Evolutionary conservation across 2,797 vertebrate genomes (phyloP), one percentile per base, ranked within the genome.

Genomic region (Pipistrellus pipistrellus): DNA sequence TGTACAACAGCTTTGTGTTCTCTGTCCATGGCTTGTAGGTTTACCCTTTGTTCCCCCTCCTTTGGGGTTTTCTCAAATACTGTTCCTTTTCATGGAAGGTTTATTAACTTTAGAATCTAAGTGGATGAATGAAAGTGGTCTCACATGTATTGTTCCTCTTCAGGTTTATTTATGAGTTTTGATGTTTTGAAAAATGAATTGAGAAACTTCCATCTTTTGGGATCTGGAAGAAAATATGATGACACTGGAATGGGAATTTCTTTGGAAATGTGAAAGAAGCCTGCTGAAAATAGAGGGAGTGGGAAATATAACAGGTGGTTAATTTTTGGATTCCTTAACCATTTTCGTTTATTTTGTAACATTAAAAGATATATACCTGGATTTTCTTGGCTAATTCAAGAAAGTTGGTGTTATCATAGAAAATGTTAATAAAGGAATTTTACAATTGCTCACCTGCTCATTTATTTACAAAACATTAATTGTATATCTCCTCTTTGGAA

Each of bases 291-390:
- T 41, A 30, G 23, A 83, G 51, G 44, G 59, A 84, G 68, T 1
- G 38, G 38, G 1, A 71, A 1, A 25, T 90, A 55, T 80, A 46
- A 35, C 75, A 6, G 8, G 2, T 72, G 38, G 68, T 84, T 83
- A 75, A 90, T 57, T 68, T 77, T 90, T 66, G 30, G 4, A 85
- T 84, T 93, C 8, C 35, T 77, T 80, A 82, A 82, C 12, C 4
- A 6, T n/a, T 94, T 76, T 17, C 66, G 46, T 88, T 10, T 71
- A 11, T 27, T 94, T 23, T 94, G 44, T 95, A 93, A 93, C 76
- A 81, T 66, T 94, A 76, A 94, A 93, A 90, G 10, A 73, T 53
- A 27, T 68, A n/a, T 76, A 59, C 46, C 10, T 89, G 59, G 3
- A 55, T 48, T 85, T 75, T 7, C 53, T 83, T 93, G 64, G 20